Percentiles rank a stretch among this genome's conserved stretches.
phyloP scores from a whole-genome alignment of 2,113 vertebrate species.

The Platysternon megacephalum region DNA sequence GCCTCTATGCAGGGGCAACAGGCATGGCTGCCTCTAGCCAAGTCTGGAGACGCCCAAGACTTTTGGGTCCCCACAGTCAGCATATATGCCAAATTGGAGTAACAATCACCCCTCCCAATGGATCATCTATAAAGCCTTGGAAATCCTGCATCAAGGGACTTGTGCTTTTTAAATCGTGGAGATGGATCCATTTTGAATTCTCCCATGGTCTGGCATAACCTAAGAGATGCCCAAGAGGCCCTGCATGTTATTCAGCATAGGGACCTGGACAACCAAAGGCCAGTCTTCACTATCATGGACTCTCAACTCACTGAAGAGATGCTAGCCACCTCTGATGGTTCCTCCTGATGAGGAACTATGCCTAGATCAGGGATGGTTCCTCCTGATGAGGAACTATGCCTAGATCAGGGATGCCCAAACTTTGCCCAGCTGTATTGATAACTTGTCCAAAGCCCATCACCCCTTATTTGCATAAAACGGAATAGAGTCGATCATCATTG shows the following conservation, averaged over 20 bases:
- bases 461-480: background rate
- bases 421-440: background rate
- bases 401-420: no score
- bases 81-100: background rate
- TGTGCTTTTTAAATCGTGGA: background rate
- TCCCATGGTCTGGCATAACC: background rate
- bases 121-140: background rate
- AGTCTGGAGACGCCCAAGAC: no score
- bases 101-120: background rate
- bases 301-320: background rate
- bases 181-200: background rate
- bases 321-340: background rate
- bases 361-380: no score
- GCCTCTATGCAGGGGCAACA: background rate
- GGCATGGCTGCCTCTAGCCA: background rate
- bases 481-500: background rate
- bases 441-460: background rate
- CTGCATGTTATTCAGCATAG: background rate
- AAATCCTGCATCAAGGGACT: background rate
- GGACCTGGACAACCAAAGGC: background rate
- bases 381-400: background rate
- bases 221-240: background rate
- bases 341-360: background rate
- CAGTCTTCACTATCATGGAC: background rate
- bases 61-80: background rate